Evolutionary conservation across 2,888 invertebrate genomes (phyloP), one percentile per base, ranked within the genome.

Genomic region (Ommatoiulus sabulosus): DNA sequence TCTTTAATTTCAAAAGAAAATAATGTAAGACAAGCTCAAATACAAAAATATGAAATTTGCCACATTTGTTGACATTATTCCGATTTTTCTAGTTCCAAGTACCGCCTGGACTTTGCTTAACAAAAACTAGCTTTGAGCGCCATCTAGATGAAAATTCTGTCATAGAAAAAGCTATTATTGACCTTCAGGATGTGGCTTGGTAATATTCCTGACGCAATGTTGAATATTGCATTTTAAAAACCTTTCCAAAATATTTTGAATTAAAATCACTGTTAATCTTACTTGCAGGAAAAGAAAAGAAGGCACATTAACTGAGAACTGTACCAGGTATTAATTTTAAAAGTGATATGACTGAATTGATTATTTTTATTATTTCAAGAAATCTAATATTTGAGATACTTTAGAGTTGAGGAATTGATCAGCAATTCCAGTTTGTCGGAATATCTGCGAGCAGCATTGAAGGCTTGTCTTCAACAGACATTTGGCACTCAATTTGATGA

Each of bases 101-200:
- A 0, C 96, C 96, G 0, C 93, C 94, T 87, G 96, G 96, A 8
- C 95, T 96, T 91, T 95, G 96, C 90, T 91, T 97, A 15, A 96
- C 96, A 0, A 93, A 94, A 0, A 92, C 93, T 87, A 95, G 96
- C 0, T 94, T 96, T 90, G 93, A 94, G 85, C 92, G 92, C 57
- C 95, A 96, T 91, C 90, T 96, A 0, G 92, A 94, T 90, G 90
- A 91, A 3, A 93, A 94, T 91, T 91, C 93, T 1, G 91, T 93
- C 43, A 90, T 96, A 84, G 91, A 91, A 88, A 91, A 92, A 15
- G 93, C 94, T 3, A 93, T 95, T 46, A 89, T 92, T 10, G 92
- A 93, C 48, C 93, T 95, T 20, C 93, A 94, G 90, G 92, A 93
- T 17, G 93, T 94, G 7, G 94, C 94, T 17, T 88, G 89, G 89